Percentiles rank a stretch among this genome's conserved stretches.
Conservation (phyloP, 2,113 vertebrate genomes). For the Paratilapia polleni region DNA sequence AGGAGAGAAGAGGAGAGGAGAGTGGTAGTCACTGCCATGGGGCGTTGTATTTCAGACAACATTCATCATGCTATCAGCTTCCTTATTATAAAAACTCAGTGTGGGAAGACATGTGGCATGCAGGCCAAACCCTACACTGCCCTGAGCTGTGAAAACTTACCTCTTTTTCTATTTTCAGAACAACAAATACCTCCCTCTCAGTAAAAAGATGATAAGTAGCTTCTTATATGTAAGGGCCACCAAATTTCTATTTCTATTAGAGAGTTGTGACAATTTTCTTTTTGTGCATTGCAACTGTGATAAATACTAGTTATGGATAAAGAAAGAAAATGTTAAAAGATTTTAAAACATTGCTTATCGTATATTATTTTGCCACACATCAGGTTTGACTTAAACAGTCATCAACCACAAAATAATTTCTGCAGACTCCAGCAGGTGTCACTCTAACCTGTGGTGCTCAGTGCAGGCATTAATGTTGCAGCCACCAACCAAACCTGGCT, state of each 20-base stretch:
- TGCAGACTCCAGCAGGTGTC: slow-evolving; percentile 71
- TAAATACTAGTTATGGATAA: not conserved
- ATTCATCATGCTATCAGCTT: slow-evolving; percentile 44
- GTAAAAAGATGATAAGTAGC: slow-evolving; percentile 1
- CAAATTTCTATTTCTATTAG: not conserved
- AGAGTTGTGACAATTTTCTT: not conserved
- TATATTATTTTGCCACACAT: not conserved
- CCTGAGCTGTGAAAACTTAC: not conserved
- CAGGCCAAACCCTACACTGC: slow-evolving; percentile 7
- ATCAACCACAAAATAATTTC: not conserved
- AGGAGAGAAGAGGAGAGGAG: not conserved
- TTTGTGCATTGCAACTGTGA: not conserved
- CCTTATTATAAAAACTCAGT: slow-evolving; percentile 21
- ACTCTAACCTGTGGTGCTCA: slow-evolving; percentile 48
- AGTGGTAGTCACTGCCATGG: slow-evolving; percentile 6
- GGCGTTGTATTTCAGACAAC: slow-evolving; percentile 45
- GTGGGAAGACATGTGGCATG: slow-evolving; percentile 1
- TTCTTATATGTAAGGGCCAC: not conserved
- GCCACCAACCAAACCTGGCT: slow-evolving; percentile 15
- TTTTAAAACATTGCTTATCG: not conserved
- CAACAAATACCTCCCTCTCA: slow-evolving; percentile 6
- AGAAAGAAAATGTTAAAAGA: not conserved
- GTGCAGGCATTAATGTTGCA: not conserved
- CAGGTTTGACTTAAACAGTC: not conserved
- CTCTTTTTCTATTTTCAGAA: slow-evolving; percentile 34